Base-by-base conservation (phyloP, 2,888 invertebrate species). In the Nasonia oneida region DNA sequence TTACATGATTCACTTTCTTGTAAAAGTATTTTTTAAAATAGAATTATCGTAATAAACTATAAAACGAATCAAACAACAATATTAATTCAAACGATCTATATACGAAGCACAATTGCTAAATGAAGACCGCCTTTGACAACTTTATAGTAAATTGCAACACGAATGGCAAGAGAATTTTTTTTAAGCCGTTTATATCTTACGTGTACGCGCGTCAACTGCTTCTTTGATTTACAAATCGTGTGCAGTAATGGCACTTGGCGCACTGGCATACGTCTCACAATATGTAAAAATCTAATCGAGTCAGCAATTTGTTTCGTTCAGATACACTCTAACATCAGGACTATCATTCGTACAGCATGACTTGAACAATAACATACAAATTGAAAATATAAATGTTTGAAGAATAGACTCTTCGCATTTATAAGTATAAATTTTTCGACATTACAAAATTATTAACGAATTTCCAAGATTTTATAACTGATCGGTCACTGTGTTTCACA, bases 201-300 rank as follows among this genome's bases (percentile, higher is more conserved):
- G 64, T 81, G 77, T 80, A 83, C 73, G 80, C 82, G 76, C 77
- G 84, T 85, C 79, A 87, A 87, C 86, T 87, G 86, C 67, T 81
- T 84, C 85, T 86, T 84, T 84, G 73, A 84, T 81, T 87, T 86
- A 82, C 82, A 87, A 82, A 86, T 82, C 70, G 70, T 73, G 81
- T 88, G 89, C 88, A 90, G 89, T 89, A 90, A 93, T 93, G 93
- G 93, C 93, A 93, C 93, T 91, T 91, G 87, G 90, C 90, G 88
- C 90, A 91, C 91, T 91, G 90, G 91, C 90, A 90, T 89, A 89
- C 90, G 87, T 89, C 88, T 89, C 89, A 83, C 86, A 83, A 84
- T 77, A 76, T 83, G 57, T 77, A 87, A 82, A 88, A 85, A 78
- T 87, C 77, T 83, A 83, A 84, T 82, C 39, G 61, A 85, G 77